Evolutionary conservation across 2,113 vertebrate species (phyloP), one percentile per base, ranked within the genome.

Genomic region (Machaerirhynchus nigripectus): DNA sequence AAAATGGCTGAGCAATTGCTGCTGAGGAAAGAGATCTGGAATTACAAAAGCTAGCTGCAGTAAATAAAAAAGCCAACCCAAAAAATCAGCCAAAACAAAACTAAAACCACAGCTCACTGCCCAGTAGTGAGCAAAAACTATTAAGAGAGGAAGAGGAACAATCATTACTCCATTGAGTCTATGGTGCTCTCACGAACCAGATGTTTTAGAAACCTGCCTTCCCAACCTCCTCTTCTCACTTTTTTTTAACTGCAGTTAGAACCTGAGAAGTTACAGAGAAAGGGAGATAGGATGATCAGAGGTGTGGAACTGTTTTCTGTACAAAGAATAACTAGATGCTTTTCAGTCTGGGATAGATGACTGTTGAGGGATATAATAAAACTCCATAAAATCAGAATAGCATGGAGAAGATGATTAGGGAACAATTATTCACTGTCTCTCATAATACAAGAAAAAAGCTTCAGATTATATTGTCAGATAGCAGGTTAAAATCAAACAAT

Each of bases 401-500:
- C 64, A 70, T 84, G 47, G 68, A 90, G 82, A 91, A 90, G 71
- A n/a, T 88, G 75, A 94, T 96, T 94, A 88, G 59, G 64, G 50
- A 96, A 88, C n/a, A 80, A 81, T 92, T 95, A 95, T 74, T 96
- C 88, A 81, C 76, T 87, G 67, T 77, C 75, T 95, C 28, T 92
- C 68, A 55, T 81, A 84, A 90, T 73, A 50, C 6, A 13, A 74
- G 76, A 86, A 95, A 84, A 95, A 79, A 82, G 68, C 61, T 77
- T 86, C 76, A 70, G 79, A 92, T 92, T 77, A 70, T 93, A 88
- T 93, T 94, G 83, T 93, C 71, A 93, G 63, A 65, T 69, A 91
- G n/a, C 67, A 95, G 93, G 79, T 90, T 93, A 84, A 93, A 95
- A 86, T 96, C 90, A 89, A 93, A 88, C 57, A 92, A 74, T 56